Base-by-base conservation (phyloP, 1,140 invertebrate genomes). In the Penaeus chinensis region DNA sequence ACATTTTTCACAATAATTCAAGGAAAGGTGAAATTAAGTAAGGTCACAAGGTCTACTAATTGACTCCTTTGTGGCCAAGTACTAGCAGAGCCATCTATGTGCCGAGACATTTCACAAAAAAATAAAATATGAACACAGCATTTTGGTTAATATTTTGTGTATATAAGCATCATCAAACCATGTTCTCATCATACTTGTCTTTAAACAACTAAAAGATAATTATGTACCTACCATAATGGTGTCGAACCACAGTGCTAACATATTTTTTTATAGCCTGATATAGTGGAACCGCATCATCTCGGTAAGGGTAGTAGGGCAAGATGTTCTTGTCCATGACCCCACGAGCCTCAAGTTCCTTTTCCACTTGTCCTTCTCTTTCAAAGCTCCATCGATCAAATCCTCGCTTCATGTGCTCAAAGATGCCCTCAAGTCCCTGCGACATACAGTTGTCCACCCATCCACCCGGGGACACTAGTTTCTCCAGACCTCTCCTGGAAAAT, bases 381-480 rank as follows among this genome's bases (percentile, higher is more conserved):
- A 92, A 90, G 18, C 89, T 90, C 92, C 92, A 92, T 24, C 85
- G 61, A 22, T 87, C 81, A n/a, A 91, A 89, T 8, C 91, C 90
- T 90, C 90, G 91, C 69, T 66, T 81, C 71, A 93, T 93, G 76
- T 93, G 91, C 60, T 92, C 90, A 88, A 93, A 93, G 91, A 93
- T 93, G 47, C 93, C 93, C 78, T 90, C 89, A 54, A 91, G 90
- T 8, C 93, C 93, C 83, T 92, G 90, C 22, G 92, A 93, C 93
- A 93, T 94, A 22, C 93, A 92, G 85, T 91, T 92, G 88, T 94
- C 93, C 22, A 94, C 92, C 93, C 93, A 94, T 54, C 93, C 93
- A 83, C 91, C 91, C 47, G 91, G 91, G 65, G 91, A 91, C 22
- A 93, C 92, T 11, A 93, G 90, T 83, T 93, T 91, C 63, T 92